These are phyloP conservation scores for Melanotaenia maccullochi DNA, from an alignment of 2,797 vertebrate genomes.

Conservation along the genomic window DNA sequence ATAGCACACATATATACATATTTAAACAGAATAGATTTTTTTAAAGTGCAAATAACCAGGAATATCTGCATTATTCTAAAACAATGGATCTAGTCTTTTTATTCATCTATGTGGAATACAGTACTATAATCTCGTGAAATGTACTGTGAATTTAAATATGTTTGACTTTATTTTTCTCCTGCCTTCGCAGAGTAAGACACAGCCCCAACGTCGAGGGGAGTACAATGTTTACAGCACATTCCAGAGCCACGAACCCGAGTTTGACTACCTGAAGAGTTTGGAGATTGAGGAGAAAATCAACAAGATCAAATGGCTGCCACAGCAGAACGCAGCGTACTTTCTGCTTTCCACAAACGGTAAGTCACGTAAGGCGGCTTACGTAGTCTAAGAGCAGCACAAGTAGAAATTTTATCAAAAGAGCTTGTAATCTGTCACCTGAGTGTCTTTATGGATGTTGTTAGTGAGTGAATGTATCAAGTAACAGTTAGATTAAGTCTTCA, in stretches of 20 bases:
- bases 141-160: background rate
- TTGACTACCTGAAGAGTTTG: constrained; percentile 98
- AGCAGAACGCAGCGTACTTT: constrained; percentile 96
- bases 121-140: background rate
- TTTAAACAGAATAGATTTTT: too few relatives aligned
- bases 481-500: constrained; percentile 4
- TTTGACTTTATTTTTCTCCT: background rate
- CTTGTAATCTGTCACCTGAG: constrained; percentile 4
- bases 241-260: constrained; percentile 97
- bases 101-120: background rate
- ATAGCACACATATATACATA: too few relatives aligned
- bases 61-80: background rate
- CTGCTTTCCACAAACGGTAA: constrained; percentile 95
- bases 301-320: constrained; percentile 97
- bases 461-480: constrained; percentile 8
- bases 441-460: constrained; percentile 14
- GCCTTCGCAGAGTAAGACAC: constrained; percentile 90
- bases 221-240: constrained; percentile 99
- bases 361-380: constrained; percentile 68
- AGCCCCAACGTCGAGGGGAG: constrained; percentile 93
- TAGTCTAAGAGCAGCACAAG: background rate
- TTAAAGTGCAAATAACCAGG: background rate
- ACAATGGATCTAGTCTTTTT: background rate
- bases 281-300: constrained; percentile 99
- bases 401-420: constrained; percentile 15